Percentiles rank a stretch among this genome's conserved stretches.
These are phyloP conservation scores for Zophobas morio DNA, from an alignment of 1,140 invertebrate species.

Conservation along the genomic window DNA sequence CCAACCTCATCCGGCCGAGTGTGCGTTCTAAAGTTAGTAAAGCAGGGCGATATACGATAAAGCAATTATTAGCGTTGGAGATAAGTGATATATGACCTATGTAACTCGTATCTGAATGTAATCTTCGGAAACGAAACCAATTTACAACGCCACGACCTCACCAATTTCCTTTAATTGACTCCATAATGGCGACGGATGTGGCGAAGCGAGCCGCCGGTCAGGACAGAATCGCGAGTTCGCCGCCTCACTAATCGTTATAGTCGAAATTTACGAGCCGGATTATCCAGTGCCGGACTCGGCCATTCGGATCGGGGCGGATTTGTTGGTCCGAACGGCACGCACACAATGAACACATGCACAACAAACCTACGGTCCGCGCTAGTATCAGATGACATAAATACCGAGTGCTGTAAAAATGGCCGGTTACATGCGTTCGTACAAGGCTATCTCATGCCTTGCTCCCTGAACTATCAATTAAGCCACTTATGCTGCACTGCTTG, in stretches of 20 bases:
- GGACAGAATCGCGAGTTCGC: conserved; percentile 37
- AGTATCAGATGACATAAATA: conserved; percentile 62
- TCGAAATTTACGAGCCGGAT: conserved; percentile 32
- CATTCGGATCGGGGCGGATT: conserved; percentile 19
- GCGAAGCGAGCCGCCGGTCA: conserved; percentile 44
- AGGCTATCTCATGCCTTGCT: conserved; percentile 60
- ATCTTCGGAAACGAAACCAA: conserved; percentile 57
- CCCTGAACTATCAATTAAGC: conserved; percentile 62
- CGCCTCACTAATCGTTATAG: conserved; percentile 53
- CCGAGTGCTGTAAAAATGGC: conserved; percentile 53
- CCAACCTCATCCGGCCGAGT: not conserved
- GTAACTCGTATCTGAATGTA: conserved; percentile 55
- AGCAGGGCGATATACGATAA: conserved; percentile 17
- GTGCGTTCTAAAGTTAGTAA: conserved; percentile 1
- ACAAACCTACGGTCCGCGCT: conserved; percentile 10
- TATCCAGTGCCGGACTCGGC: conserved; percentile 23
- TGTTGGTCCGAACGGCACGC: conserved; percentile 6
- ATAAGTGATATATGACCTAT: conserved; percentile 54
- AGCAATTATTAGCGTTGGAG: conserved; percentile 41
- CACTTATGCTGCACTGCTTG: conserved; percentile 57
- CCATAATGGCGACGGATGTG: conserved; percentile 58
- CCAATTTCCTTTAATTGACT: conserved; percentile 61
- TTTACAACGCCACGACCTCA: conserved; percentile 58
- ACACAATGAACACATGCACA: conserved; percentile 37
- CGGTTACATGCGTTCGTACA: conserved; percentile 60